Percentiles rank a stretch among this genome's conserved stretches.
Evolutionary conservation across 2,113 vertebrate genomes (phyloP).

Genomic region (Entelurus aequoreus): DNA sequence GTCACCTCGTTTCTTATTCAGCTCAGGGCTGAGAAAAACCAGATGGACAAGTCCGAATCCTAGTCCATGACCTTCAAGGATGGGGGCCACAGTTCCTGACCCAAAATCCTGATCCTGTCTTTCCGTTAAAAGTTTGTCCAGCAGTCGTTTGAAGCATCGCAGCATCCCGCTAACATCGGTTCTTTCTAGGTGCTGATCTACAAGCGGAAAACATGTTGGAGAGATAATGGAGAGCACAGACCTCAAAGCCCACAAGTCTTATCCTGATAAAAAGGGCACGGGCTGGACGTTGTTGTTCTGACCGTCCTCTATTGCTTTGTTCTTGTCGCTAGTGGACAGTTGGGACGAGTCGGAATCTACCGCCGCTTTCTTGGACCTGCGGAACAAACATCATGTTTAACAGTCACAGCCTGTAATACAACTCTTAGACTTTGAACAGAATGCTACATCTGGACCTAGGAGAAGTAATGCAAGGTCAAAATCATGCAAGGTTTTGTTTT

Average conservation of each 20-base stretch:
- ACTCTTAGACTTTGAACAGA: background rate
- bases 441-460: background rate
- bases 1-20: too few relatives aligned
- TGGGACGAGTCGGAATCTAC: constrained; percentile 46
- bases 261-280: constrained; percentile 58
- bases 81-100: too few relatives aligned
- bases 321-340: constrained; percentile 55
- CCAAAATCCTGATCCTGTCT: too few relatives aligned
- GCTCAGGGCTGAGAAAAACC: too few relatives aligned
- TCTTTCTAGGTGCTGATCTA: constrained; percentile 36
- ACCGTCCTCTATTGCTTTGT: constrained; percentile 70
- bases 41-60: too few relatives aligned
- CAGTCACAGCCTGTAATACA: too few relatives aligned
- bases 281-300: constrained; percentile 74
- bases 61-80: too few relatives aligned
- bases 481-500: too few relatives aligned
- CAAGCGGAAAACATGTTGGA: constrained; percentile 20
- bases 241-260: constrained; percentile 9
- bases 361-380: constrained; percentile 60
- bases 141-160: background rate
- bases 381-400: background rate
- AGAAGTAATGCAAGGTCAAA: too few relatives aligned
- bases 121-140: background rate
- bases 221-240: constrained; percentile 2
- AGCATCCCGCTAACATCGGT: constrained; percentile 3